phyloP scores from a whole-genome alignment of 2,113 vertebrate genomes.

The Falcunculus frontatus region DNA sequence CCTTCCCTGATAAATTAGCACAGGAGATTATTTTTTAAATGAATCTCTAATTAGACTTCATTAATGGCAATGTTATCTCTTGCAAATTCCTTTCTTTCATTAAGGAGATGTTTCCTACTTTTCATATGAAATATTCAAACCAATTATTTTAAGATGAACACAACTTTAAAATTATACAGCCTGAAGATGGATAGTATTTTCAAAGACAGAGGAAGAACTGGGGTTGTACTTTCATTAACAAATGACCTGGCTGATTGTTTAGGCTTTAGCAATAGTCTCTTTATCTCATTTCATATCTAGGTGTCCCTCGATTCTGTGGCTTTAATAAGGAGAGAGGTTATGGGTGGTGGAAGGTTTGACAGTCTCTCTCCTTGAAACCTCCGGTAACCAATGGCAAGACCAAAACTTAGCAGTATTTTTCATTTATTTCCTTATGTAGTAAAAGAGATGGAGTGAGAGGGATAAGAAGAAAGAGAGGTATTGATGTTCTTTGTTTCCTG shows the following conservation, averaged over 20 bases:
- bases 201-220: neutral
- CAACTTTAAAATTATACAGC: neutral
- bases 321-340: neutral
- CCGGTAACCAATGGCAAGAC: neutral
- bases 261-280: neutral
- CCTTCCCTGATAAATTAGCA: slow-evolving; percentile 33
- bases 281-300: neutral
- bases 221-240: neutral
- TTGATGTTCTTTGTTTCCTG: neutral
- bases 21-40: slow-evolving; percentile 48
- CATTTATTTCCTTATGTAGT: neutral
- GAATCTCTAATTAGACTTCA: slow-evolving; percentile 44
- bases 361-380: neutral
- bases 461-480: neutral
- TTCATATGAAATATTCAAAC: neutral
- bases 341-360: neutral
- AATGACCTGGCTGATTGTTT: neutral
- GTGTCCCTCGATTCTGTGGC: fast-evolving
- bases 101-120: neutral
- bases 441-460: fast-evolving
- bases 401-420: neutral
- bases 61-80: slow-evolving; percentile 42
- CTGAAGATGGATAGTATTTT: neutral
- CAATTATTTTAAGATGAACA: neutral
- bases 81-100: slow-evolving; percentile 17